phyloP scores from a whole-genome alignment of 1,140 invertebrate species.

The Drosophila suzukii region DNA sequence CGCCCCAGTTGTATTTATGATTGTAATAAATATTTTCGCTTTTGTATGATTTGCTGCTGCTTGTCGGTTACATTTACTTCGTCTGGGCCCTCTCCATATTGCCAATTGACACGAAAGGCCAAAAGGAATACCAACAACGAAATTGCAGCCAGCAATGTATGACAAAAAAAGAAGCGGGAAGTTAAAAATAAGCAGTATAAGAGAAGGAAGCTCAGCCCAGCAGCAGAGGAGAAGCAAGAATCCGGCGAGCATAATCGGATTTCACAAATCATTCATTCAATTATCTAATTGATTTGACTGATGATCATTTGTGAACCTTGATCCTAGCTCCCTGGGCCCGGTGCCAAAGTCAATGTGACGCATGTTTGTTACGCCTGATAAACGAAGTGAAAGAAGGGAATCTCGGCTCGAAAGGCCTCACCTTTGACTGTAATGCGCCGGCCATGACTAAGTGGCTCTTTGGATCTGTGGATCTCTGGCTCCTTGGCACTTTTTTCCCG shows the following conservation, averaged over 20 bases:
- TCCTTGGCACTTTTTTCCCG: slow-evolving; percentile 23
- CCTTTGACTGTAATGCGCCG: slow-evolving; percentile 59
- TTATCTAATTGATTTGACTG: slow-evolving; percentile 82
- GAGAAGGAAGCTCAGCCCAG: slow-evolving; percentile 7
- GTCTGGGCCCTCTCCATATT: slow-evolving; percentile 27
- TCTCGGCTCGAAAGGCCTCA: slow-evolving; percentile 38
- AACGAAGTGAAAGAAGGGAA: slow-evolving; percentile 47
- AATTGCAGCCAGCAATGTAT: slow-evolving; percentile 12
- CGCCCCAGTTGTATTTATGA: slow-evolving; percentile 34
- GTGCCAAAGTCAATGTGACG: slow-evolving; percentile 68
- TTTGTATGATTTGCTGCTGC: slow-evolving; percentile 23
- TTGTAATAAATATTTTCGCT: slow-evolving; percentile 48
- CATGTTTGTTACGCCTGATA: slow-evolving; percentile 79
- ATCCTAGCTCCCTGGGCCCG: slow-evolving; percentile 46
- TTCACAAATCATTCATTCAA: slow-evolving; percentile 81
- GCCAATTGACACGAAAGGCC: slow-evolving; percentile 32
- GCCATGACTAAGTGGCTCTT: slow-evolving; percentile 68
- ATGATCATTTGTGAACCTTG: slow-evolving; percentile 78
- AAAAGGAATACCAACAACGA: slow-evolving; percentile 11
- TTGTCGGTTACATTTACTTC: slow-evolving; percentile 1
- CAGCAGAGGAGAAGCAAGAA: slow-evolving; percentile 17
- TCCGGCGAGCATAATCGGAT: slow-evolving; percentile 70
- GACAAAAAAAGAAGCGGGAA: slow-evolving; percentile 22
- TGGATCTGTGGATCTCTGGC: slow-evolving; percentile 8
- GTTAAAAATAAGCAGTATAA: slow-evolving; percentile 3